Conservation (phyloP, 2,113 vertebrate species). For the Mesoclemmys tuberculata region DNA sequence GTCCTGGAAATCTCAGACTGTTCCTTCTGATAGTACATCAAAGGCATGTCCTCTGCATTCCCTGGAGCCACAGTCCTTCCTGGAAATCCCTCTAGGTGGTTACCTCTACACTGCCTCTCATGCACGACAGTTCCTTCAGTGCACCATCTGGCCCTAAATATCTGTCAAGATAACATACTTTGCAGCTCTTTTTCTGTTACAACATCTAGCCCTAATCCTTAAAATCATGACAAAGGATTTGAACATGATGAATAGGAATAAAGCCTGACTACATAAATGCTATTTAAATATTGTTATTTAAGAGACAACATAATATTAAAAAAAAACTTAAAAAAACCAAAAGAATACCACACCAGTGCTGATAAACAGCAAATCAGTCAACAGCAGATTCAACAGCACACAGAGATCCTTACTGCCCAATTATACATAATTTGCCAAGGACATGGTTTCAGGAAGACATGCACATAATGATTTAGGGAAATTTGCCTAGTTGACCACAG, state of each 20-base stretch:
- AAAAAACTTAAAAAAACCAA: background rate
- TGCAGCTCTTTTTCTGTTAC: background rate
- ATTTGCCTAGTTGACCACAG: constrained; percentile 61
- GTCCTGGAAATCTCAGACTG: background rate
- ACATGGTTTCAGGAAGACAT: constrained; percentile 58
- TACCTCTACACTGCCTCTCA: background rate
- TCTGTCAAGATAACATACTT: background rate
- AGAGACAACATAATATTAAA: constrained; percentile 51
- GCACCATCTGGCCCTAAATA: background rate
- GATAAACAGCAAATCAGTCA: constrained; percentile 60
- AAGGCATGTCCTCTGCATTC: background rate
- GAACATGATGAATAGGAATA: background rate
- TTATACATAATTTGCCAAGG: constrained; percentile 61
- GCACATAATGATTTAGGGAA: constrained; percentile 54
- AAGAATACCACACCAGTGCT: background rate
- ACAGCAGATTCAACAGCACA: constrained; percentile 62
- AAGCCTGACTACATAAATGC: constrained; percentile 49
- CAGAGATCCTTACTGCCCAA: constrained; percentile 48
- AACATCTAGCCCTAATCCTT: background rate
- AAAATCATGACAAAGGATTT: constrained; percentile 25
- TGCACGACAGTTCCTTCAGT: background rate
- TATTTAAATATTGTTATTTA: constrained; percentile 56
- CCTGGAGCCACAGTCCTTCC: background rate
- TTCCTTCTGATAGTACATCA: background rate
- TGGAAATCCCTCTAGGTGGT: background rate